These are phyloP conservation scores for Atta colombica DNA, from an alignment of 1,140 invertebrate genomes.

Conservation along the genomic window DNA sequence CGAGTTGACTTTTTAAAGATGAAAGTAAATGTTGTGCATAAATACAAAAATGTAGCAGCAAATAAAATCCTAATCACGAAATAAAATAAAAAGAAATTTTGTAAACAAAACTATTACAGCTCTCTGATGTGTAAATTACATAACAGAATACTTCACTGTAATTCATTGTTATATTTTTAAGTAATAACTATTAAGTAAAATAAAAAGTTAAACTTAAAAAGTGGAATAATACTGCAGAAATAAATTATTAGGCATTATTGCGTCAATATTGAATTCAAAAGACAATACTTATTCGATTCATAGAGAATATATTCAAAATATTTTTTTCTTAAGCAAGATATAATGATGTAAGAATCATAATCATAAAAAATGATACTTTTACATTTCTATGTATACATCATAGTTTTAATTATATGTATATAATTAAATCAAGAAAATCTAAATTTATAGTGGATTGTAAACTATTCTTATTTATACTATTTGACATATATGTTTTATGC, in stretches of 20 bases:
- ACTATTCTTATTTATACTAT: conserved; percentile 15
- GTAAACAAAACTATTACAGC: background rate
- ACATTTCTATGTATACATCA: conserved; percentile 16
- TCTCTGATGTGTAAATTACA: conserved; percentile 51
- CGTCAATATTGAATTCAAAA: conserved; percentile 1
- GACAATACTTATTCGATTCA: background rate
- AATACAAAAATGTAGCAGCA: conserved; percentile 54
- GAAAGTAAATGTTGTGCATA: conserved; percentile 67
- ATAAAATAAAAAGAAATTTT: conserved; percentile 31
- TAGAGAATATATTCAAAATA: conserved; percentile 23
- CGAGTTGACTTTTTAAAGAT: conserved; percentile 60
- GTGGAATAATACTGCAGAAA: conserved; percentile 8
- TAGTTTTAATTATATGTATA: background rate
- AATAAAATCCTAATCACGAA: conserved; percentile 54
- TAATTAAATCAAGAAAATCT: conserved; percentile 20
- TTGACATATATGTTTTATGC: background rate
- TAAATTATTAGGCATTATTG: background rate
- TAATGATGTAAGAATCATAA: conserved; percentile 7
- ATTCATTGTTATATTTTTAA: conserved; percentile 8
- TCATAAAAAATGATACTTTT: conserved; percentile 3
- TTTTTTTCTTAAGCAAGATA: conserved; percentile 33
- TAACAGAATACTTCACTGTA: conserved; percentile 51
- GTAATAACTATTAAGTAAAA: conserved; percentile 11
- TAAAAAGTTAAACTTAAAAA: conserved; percentile 52
- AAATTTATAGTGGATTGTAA: conserved; percentile 21